These are phyloP conservation scores for Toxotes jaculatrix DNA, from an alignment of 2,113 vertebrate species.

Conservation along the genomic window DNA sequence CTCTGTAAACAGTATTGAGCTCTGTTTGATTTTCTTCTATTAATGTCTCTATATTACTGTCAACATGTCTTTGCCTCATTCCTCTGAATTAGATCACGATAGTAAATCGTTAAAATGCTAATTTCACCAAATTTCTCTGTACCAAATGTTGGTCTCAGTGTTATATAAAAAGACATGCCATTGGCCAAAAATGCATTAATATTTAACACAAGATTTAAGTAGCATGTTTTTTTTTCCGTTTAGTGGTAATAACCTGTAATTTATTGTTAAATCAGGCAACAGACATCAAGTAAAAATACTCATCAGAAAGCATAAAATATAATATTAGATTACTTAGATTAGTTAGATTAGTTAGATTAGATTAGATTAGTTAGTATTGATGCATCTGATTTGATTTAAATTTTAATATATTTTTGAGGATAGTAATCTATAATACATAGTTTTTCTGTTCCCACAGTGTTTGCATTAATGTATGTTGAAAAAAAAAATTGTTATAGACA, in stretches of 20 bases:
- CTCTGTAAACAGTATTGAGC: constrained; percentile 4
- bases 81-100: not conserved
- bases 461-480: not conserved
- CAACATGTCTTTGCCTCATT: not conserved
- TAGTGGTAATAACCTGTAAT: not conserved
- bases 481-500: no score
- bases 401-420: no score
- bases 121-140: not conserved
- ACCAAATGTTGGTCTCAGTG: not conserved
- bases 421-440: not conserved
- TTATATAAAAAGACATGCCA: not conserved
- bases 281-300: no score
- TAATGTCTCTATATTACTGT: not conserved
- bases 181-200: not conserved
- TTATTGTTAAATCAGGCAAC: no score
- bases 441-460: not conserved
- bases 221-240: no score
- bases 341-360: no score
- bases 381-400: no score
- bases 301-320: no score
- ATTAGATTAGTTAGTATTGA: no score
- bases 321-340: no score
- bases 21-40: not conserved
- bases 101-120: not conserved
- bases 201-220: not conserved